Evolutionary conservation across 2,797 vertebrate genomes (phyloP), one percentile per base, ranked within the genome.

Genomic region (Anas flavirostris): DNA sequence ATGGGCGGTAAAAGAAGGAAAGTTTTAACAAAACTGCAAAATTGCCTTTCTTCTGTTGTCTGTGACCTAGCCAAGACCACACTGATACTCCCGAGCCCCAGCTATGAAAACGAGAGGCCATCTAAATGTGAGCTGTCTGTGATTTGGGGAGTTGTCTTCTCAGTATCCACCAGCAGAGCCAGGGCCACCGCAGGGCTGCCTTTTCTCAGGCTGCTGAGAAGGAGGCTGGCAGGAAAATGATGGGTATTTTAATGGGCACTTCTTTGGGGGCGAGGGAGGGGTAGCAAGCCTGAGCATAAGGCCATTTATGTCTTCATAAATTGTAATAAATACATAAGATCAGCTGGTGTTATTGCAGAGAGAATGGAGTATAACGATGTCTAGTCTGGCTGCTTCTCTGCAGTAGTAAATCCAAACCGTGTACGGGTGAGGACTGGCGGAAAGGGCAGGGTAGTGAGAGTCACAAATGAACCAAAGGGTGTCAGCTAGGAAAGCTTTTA

Each of bases 271-370:
- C 35, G 63, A 76, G 67, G 53, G 28, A 55, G 55, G 52, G 26
- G 41, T 56, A 67, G 39, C 39, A 56, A 53, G 44, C 74, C 5
- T 6, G 72, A 78, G 41, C 41, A 14, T 31, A 18, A 80, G 72
- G 83, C 53, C 53, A 39, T 43, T 72, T 67, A 23, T 81, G 66
- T 72, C 52, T 83, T 90, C 90, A 73, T 44, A 92, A 87, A 91
- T 69, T 81, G 66, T 60, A 80, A 87, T 90, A 90, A 91, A 89
- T 80, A 78, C 39, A 1, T 91, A 74, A 41, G n/a, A 91, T 85
- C 56, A 77, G 44, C 37, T 87, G 58, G 37, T 75, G 75, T 72
- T 70, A 72, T 18, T 1, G 3, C 56, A 50, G 75, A 76, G 55
- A 87, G 50, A 82, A 63, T 41, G 64, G 43, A 68, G 14, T 39